These are phyloP conservation scores for Semaprochilodus insignis DNA, from an alignment of 2,797 vertebrate genomes.

Conservation along the genomic window DNA sequence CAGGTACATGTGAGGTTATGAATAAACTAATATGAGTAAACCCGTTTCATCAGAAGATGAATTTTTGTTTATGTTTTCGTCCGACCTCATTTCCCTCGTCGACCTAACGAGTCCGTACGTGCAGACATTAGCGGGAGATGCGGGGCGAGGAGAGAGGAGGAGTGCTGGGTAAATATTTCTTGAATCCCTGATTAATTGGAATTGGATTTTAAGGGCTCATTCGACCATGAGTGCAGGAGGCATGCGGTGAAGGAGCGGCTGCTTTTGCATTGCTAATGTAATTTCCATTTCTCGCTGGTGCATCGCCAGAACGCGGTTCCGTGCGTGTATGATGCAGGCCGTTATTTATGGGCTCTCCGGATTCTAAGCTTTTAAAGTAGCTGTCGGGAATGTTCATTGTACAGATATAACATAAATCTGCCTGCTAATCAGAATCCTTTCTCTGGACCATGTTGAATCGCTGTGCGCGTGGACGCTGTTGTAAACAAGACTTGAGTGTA, in stretches of 20 bases:
- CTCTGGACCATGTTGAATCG: neutral
- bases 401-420: neutral
- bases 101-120: conserved; percentile 52
- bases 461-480: neutral
- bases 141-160: neutral
- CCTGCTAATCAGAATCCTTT: neutral
- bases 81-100: conserved; percentile 52
- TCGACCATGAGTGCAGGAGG: conserved; percentile 65
- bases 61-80: conserved; percentile 61
- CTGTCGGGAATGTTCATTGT: conserved; percentile 11
- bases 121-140: conserved; percentile 22
- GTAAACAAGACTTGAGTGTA: neutral
- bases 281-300: conserved; percentile 62
- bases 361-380: neutral
- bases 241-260: conserved; percentile 58
- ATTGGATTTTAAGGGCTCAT: conserved; percentile 76
- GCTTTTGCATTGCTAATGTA: conserved; percentile 80
- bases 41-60: conserved; percentile 59
- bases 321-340: conserved; percentile 58
- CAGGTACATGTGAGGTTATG: conserved; percentile 54
- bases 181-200: conserved; percentile 73
- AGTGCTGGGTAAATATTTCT: conserved; percentile 72
- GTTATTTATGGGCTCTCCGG: conserved; percentile 49
- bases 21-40: conserved; percentile 57
- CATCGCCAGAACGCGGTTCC: conserved; percentile 16